phyloP scores from a whole-genome alignment of 2,888 invertebrate genomes.

The Apantesis nais region DNA sequence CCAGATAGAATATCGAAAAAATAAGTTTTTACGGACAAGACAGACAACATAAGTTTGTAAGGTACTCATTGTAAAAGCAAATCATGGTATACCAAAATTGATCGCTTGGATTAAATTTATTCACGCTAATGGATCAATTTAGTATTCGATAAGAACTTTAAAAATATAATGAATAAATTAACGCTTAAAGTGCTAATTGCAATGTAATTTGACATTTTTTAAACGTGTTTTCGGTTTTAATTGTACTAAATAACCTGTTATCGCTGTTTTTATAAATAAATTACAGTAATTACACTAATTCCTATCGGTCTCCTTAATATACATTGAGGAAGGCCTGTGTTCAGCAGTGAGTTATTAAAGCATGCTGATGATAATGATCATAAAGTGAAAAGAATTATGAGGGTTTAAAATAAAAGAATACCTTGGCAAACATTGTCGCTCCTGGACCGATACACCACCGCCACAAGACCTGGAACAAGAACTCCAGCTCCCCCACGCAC shows the following conservation, averaged over 20 bases:
- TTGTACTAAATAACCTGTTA: background rate
- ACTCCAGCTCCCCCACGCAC: conserved; percentile 90
- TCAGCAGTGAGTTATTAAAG: too few species aligned
- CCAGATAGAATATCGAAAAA: background rate
- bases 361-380: too few species aligned
- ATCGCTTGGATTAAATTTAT: background rate
- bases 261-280: background rate
- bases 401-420: conserved; percentile 24
- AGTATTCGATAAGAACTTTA: background rate
- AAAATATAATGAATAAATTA: conserved; percentile 2
- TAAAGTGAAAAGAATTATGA: too few species aligned
- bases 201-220: background rate
- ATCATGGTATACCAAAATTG: background rate
- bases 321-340: background rate
- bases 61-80: background rate
- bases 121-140: background rate
- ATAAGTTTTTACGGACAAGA: too few species aligned
- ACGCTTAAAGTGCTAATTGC: conserved; percentile 1
- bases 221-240: background rate
- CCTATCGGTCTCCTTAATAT: background rate
- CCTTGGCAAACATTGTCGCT: conserved; percentile 87
- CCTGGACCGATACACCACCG: conserved; percentile 90
- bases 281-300: background rate
- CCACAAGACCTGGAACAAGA: conserved; percentile 91
- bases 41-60: background rate